Base-by-base conservation (phyloP, 1,140 invertebrate species). In the Streblospio benedicti region DNA sequence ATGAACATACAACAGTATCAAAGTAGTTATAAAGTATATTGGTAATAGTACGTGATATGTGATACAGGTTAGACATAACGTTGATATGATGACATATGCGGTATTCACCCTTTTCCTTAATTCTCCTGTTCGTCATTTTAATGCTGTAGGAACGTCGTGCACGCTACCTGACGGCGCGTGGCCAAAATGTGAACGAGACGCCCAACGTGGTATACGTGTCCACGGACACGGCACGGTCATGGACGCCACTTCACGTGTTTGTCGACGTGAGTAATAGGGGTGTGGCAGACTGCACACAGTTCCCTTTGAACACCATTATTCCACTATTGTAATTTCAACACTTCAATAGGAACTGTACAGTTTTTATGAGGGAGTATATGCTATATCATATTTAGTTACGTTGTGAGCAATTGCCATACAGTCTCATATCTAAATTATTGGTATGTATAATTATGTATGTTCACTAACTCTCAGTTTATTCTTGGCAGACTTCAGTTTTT, bases 231-330 rank as follows among this genome's bases (percentile, higher is more conserved):
- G 69, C 68, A 18, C 44, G 50, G 9, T 61, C 58, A 0, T 76
- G 71, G 71, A 66, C 64, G 28, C 63, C 70, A 27, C 66, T 76
- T 1, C 59, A 65, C n/a, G 65, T 69, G 3, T 76, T 76, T 69
- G 66, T 72, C 4, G 50, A 67, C 61, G 74, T 76, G 23, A 23
- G 55, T 57, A 44, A 14, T 18, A 6, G 18, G 5, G 18, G n/a
- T 47, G 44, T 5, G 44, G 18, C 27, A 5, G n/a, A 47, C 5
- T 47, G 18, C 12, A 41, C 12, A 41, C 38, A 12, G 38, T 41
- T 41, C 12, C 38, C 12, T 41, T 12, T 41, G 38, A 41, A 41
- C n/a, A 12, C 12, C n/a, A 41, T 12, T 41, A 41, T 12, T 41
- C 12, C 38, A 41, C 38, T 41, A n/a, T 41, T 12, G 38, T 12